Percentiles rank a stretch among this genome's conserved stretches.
Evolutionary conservation across 2,888 invertebrate species (phyloP).

Genomic region (Plagiodera versicolora): DNA sequence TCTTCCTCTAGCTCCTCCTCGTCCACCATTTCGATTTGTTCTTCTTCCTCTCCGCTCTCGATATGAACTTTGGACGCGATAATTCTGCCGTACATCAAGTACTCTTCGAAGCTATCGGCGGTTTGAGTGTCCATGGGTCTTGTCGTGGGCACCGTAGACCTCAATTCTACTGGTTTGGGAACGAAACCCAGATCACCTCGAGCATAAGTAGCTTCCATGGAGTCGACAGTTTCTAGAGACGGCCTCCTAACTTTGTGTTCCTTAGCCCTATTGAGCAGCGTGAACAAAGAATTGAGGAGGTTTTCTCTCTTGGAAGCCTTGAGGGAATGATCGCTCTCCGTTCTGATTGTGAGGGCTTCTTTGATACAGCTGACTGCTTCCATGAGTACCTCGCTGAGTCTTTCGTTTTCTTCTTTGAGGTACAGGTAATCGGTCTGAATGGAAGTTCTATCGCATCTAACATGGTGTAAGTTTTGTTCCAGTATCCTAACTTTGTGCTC

Average conservation of each 20-base stretch:
- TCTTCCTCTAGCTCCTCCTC: conserved; percentile 20
- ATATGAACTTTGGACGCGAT: background rate
- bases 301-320: conserved; percentile 59
- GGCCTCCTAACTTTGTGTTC: conserved; percentile 51
- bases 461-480: conserved; percentile 62
- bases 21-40: conserved; percentile 16
- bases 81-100: conserved; percentile 19
- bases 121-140: conserved; percentile 44
- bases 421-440: conserved; percentile 55
- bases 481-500: conserved; percentile 44
- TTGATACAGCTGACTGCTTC: conserved; percentile 65
- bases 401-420: conserved; percentile 58
- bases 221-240: conserved; percentile 54
- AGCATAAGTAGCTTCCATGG: conserved; percentile 56
- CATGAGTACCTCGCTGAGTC: conserved; percentile 61
- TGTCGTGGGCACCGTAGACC: conserved; percentile 43
- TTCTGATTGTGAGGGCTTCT: conserved; percentile 59
- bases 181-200: conserved; percentile 70
- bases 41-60: conserved; percentile 12
- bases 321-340: conserved; percentile 55
- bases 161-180: conserved; percentile 55
- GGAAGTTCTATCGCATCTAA: conserved; percentile 56
- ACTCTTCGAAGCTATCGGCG: conserved; percentile 42
- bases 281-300: conserved; percentile 54
- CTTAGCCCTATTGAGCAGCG: conserved; percentile 47